Base-by-base conservation (phyloP, 2,888 invertebrate species). In the Microplitis deprimator region DNA sequence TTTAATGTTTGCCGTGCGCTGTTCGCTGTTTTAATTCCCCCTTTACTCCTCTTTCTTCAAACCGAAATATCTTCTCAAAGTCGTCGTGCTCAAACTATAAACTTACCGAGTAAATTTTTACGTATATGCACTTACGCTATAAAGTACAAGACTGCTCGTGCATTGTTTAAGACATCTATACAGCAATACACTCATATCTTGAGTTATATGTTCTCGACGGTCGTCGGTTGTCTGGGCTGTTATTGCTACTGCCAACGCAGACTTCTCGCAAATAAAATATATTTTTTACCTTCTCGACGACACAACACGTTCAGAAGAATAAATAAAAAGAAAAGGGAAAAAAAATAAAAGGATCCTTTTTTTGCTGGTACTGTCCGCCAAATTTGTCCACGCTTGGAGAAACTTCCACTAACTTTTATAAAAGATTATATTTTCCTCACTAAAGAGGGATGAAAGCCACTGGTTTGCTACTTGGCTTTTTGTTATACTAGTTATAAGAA, bases 81-180 rank as follows among this genome's bases (percentile, higher is more conserved):
- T 13, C 13, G 5, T 50, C 50, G 13, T 8, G 50, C 13, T 13
- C 8, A 50, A 13, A 50, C 50, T 72, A 13, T 17, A 73, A 78
- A 76, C 75, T 75, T 68, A 64, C 75, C 70, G 79, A 76, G 76
- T 16, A 80, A 84, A 80, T 83, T 84, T 83, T 77, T 70, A 77
- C 76, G 50, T 50, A 13, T 13, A 50, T 50, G 50, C 50, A 50
- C 50, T 13, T 50, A 7, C 50, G 13, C 50, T 13, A 50, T 50
- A 50, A 50, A 50, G 65, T 41, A 73, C 64, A 60, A 68, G 75
- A 71, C 76, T 68, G 72, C 67, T 68, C 79, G 67, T 77, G 67
- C 59, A 80, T 81, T 82, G 77, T 80, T 81, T 77, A 76, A 78
- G 77, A 80, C 8, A 13, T 50, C 50, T 50, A 50, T 50, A 29